Conservation (phyloP, 2,113 vertebrate genomes). For the Xyliphius kryptos region DNA sequence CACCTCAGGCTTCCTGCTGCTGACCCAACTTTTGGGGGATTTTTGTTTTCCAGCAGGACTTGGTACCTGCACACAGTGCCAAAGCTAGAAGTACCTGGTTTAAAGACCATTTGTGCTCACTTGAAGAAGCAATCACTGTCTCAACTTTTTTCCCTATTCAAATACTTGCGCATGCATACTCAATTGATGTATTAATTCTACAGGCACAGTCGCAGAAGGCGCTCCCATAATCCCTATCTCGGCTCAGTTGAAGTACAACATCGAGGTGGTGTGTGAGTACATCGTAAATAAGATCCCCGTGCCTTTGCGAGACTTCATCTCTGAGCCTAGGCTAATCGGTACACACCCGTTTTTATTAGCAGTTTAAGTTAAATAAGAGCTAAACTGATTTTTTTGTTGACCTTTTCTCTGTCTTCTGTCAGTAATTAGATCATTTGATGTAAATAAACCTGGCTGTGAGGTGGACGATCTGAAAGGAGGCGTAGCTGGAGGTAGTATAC, state of each 20-base stretch:
- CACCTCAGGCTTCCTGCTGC: too few species aligned
- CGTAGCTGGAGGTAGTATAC: conserved; percentile 95
- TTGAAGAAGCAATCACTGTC: too few species aligned
- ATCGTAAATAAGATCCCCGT: conserved; percentile 98
- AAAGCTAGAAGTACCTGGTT: too few species aligned
- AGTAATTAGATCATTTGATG: conserved; percentile 98
- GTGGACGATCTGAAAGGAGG: conserved; percentile 97
- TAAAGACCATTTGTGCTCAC: too few species aligned
- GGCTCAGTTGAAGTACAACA: conserved; percentile 96
- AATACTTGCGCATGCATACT: too few species aligned
- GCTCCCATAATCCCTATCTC: conserved; percentile 98
- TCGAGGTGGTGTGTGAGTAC: conserved; percentile 97
- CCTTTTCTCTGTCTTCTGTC: conserved; percentile 31
- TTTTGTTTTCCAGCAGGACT: too few species aligned
- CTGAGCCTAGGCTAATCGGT: conserved; percentile 94
- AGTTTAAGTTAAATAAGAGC: too few species aligned
- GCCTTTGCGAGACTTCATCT: conserved; percentile 91
- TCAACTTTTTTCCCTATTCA: too few species aligned
- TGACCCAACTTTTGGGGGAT: too few species aligned
- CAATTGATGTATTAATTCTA: background rate
- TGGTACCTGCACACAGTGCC: too few species aligned
- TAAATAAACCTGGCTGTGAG: conserved; percentile 97
- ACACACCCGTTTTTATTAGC: too few species aligned
- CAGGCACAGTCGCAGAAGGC: conserved; percentile 95
- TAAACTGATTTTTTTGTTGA: too few species aligned